Evolutionary conservation across 2,888 invertebrate species (phyloP).

Genomic region (Achlya flavicornis): DNA sequence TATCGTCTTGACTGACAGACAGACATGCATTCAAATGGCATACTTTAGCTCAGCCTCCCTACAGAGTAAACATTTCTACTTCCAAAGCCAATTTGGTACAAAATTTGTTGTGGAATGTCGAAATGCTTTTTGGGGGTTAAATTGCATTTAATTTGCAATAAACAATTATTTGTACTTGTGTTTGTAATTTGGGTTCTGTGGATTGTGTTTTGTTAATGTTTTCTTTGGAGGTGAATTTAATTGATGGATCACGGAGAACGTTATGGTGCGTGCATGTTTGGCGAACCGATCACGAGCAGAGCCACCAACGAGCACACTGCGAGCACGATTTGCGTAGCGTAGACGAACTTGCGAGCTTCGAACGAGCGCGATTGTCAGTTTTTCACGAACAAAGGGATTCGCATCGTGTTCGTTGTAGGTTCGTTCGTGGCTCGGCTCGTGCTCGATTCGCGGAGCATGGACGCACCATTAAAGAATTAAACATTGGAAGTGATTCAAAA

Average conservation of each 20-base stretch:
- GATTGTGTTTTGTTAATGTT: conserved; percentile 8
- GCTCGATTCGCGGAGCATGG: too few relatives aligned
- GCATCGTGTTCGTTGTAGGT: too few relatives aligned
- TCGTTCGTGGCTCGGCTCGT: too few relatives aligned
- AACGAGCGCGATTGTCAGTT: too few relatives aligned
- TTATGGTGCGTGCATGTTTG: too few relatives aligned
- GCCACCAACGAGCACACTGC: too few relatives aligned
- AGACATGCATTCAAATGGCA: conserved; percentile 90
- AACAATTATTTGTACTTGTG: conserved; percentile 60
- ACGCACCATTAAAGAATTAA: too few relatives aligned
- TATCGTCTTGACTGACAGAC: conserved; percentile 87
- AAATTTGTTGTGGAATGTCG: conserved; percentile 81
- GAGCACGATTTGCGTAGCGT: too few relatives aligned
- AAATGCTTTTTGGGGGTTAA: conserved; percentile 80
- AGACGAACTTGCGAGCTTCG: too few relatives aligned
- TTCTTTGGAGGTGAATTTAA: conserved; percentile 1
- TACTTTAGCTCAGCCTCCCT: conserved; percentile 84
- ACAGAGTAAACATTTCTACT: conserved; percentile 73
- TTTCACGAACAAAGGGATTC: too few relatives aligned
- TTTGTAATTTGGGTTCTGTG: conserved; percentile 1
- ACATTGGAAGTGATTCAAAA: too few relatives aligned
- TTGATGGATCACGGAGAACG: background rate
- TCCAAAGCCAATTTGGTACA: conserved; percentile 77
- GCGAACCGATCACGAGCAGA: too few relatives aligned
- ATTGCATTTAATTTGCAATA: conserved; percentile 82